Base-by-base conservation (phyloP, 2,888 invertebrate species). In the Idaea straminata region DNA sequence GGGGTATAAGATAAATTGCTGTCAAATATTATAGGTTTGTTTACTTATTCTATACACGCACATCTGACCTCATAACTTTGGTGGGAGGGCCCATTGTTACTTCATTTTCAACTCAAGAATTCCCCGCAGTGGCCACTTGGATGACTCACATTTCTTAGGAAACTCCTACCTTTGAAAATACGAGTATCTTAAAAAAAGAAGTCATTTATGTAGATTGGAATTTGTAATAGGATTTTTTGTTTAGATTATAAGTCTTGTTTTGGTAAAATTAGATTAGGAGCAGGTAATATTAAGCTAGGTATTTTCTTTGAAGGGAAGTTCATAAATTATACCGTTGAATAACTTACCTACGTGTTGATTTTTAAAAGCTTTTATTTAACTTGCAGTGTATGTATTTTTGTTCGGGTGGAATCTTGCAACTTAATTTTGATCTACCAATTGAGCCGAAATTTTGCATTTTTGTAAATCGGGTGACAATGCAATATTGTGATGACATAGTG, bases 61-160 rank as follows among this genome's bases (percentile, higher is more conserved):
- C 13, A 59, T 34, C 15, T 59, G 16, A 59, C 59, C 59, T 57
- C 38, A 61, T 47, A 75, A 72, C 72, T 74, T 69, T 5, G 64
- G 35, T 63, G 74, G 75, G 71, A 75, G 75, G 76, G 79, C 70
- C 69, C 72, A 77, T 77, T 79, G 77, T 77, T 74, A 73, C 72
- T 76, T 72, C 69, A 73, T 75, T 76, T 65, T 62, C 64, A 73
- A 67, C 66, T 66, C 67, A 62, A 68, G 38, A 72, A 75, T 65
- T 74, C 68, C 64, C 66, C 60, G 67, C 72, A 61, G 66, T 36
- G 64, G 64, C 64, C 66, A 64, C 25, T 47, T 10, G 47, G 62
- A 66, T 66, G 66, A 69, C 62, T 66, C 64, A 25, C 25, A 25
- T 25, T 25, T 25, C 25, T 25, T 62, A 34, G 16, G 13, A 59